phyloP scores from a whole-genome alignment of 2,113 vertebrate genomes.

The Aegotheles bennettii region DNA sequence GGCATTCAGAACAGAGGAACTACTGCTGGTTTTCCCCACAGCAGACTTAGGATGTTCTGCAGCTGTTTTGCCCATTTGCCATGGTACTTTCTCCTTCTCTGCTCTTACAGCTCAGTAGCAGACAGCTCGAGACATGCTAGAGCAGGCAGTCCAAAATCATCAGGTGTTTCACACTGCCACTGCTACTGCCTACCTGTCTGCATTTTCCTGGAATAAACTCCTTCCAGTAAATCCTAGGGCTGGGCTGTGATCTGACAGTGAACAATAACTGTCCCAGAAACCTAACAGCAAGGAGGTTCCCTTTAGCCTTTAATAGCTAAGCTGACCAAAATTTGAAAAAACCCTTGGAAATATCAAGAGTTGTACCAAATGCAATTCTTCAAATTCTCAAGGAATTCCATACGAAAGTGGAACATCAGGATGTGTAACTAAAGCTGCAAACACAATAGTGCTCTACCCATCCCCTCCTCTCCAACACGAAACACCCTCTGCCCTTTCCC shows the following conservation, averaged over 20 bases:
- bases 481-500: constrained; percentile 11
- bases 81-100: neutral
- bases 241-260: neutral
- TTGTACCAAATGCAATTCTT: neutral
- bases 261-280: neutral
- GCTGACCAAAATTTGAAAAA: neutral
- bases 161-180: neutral
- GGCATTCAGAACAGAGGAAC: neutral
- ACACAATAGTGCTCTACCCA: constrained; percentile 1
- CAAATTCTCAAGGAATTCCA: neutral
- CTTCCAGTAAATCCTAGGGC: neutral
- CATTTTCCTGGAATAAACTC: neutral
- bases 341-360: no score
- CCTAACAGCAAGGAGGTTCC: neutral
- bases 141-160: neutral
- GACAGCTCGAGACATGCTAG: neutral
- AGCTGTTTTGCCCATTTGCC: neutral
- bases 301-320: neutral
- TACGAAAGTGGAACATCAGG: neutral
- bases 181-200: neutral
- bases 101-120: neutral
- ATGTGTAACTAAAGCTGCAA: neutral
- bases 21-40: neutral
- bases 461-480: neutral
- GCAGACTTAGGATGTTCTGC: neutral